A percentile compares a stretch with the other conserved stretches of the same genome.
These are phyloP conservation scores for Tetramorium alpestre DNA, from an alignment of 1,140 invertebrate genomes.

Conservation along the genomic window DNA sequence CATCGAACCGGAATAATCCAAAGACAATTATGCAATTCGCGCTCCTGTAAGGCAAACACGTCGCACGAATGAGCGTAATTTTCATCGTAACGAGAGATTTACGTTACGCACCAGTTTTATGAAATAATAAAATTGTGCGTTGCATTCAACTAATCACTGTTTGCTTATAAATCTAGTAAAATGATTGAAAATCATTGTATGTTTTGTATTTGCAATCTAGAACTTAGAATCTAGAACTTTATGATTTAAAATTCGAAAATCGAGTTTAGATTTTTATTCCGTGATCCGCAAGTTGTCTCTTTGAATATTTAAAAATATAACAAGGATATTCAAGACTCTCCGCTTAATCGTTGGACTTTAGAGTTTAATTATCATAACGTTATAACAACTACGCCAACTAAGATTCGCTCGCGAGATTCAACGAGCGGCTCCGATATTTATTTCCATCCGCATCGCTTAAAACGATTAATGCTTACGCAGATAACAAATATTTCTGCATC, in stretches of 20 bases:
- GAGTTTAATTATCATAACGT: neutral
- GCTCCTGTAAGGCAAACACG: neutral
- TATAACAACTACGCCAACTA: neutral
- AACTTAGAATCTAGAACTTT: neutral
- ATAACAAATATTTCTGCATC: constrained; percentile 29
- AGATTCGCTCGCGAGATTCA: neutral
- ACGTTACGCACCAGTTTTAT: neutral
- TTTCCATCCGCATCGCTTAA: neutral
- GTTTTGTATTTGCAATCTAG: neutral
- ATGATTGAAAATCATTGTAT: neutral
- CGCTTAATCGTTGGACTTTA: neutral
- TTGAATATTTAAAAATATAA: neutral
- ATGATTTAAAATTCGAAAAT: neutral
- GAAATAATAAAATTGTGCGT: neutral
- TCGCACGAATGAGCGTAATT: neutral
- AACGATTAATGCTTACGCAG: constrained; percentile 24
- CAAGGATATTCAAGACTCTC: neutral
- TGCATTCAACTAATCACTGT: neutral
- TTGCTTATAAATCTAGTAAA: neutral
- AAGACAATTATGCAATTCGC: neutral
- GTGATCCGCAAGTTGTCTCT: neutral
- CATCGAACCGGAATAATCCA: neutral
- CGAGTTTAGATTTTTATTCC: neutral
- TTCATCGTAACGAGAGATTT: neutral
- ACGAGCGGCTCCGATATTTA: neutral